Evolutionary conservation across 2,888 invertebrate genomes (phyloP), one percentile per base, ranked within the genome.

Genomic region (Pseudoips prasinana): DNA sequence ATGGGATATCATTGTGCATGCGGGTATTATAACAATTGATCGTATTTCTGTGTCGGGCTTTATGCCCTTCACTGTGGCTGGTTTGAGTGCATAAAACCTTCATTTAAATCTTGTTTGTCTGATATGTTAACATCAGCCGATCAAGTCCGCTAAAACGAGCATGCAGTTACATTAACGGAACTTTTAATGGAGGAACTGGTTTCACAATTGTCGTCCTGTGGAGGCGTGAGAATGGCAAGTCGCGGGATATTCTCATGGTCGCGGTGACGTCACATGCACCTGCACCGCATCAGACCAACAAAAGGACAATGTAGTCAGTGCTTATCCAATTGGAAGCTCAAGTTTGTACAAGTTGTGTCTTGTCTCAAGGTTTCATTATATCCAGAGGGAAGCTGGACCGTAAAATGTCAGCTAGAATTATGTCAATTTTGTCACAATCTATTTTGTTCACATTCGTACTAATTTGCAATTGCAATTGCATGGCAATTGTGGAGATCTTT

Each of bases 151-250:
- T 60, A 63, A 62, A 64, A 60, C 58, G 56, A 64, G 58, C 62
- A 64, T 64, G 68, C 64, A 74, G 74, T 71, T 66, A 72, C 66
- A 72, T 68, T 80, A 83, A 84, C 83, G 82, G 86, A 64, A 80
- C 79, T 81, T 73, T 73, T 71, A 80, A 73, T 74, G 71, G 65
- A 69, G 63, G 64, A 74, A 84, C 85, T 72, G 80, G 86, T 84
- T 81, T 68, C 37, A 67, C 64, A 68, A 73, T 69, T 73, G 77
- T 73, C 73, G 72, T 70, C 64, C 55, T 60, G 77, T 60, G 83
- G 69, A 82, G 87, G 85, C 87, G 87, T 87, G 87, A 84, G 87
- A 87, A 80, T 80, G 76, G 79, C 75, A 60, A 73, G 65, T 70
- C 66, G 65, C 58, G 71, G 77, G 65, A 70, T 73, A 74, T 80